Evolutionary conservation across 2,797 vertebrate genomes (phyloP), one percentile per base, ranked within the genome.

Genomic region (Parambassis ranga): DNA sequence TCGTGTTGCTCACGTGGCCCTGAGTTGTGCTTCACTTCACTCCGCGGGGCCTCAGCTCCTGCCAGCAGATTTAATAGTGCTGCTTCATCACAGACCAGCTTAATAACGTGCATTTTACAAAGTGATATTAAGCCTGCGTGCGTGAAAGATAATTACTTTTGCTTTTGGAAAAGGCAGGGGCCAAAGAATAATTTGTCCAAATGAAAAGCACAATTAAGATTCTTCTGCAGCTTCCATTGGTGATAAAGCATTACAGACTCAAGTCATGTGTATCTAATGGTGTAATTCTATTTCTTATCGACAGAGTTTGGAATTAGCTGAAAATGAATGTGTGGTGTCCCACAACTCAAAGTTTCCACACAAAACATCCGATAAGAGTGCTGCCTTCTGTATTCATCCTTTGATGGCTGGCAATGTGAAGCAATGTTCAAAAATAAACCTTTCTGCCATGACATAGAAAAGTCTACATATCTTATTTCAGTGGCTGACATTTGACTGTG

Each of bases 191-290:
- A 69, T 66, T 26, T 60, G 14, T 58, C 37, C 27, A 67, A 60
- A 69, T 42, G 56, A 75, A 71, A 77, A 71, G 71, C 50, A 67
- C 46, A 74, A 62, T 82, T 67, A 61, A 50, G 26, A 35, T 56
- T 63, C 36, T 49, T 46, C 69, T 56, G 53, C 13, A 47, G 72
- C 65, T 24, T 30, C 1, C 15, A 67, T 43, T 51, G 31, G 30
- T 60, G 70, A 68, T 68, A 62, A 62, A 71, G 52, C 32, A 38
- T 43, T 32, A 52, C 52, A 55, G 22, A 50, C 59, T 66, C 38
- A 35, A 72, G 33, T 38, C 33, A 19, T 38, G 51, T 67, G 48
- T 60, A 77, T 75, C 37, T 59, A 57, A 65, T 60, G 20, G 36
- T 44, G 20, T 50, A 32, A 60, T 71, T 79, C 20, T 66, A 43